These are phyloP conservation scores for Nomada ferruginata DNA, from an alignment of 2,888 invertebrate species.

Conservation along the genomic window DNA sequence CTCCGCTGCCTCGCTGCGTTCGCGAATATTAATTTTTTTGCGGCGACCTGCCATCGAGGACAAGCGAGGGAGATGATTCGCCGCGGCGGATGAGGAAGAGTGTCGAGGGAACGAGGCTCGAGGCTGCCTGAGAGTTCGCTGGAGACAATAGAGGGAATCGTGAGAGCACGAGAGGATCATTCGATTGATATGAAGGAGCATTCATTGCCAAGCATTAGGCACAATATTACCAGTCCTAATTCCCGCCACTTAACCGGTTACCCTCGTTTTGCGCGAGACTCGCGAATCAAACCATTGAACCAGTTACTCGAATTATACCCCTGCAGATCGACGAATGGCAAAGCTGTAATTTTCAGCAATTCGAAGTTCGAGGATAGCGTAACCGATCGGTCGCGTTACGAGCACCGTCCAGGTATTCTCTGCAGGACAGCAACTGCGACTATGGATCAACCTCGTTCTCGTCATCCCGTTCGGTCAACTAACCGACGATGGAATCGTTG, in stretches of 20 bases:
- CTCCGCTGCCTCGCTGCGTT: constrained; percentile 36
- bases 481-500: not conserved
- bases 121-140: not conserved
- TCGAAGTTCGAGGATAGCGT: not conserved
- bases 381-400: constrained; percentile 5
- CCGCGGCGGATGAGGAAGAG: not conserved
- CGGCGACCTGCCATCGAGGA: constrained; percentile 9
- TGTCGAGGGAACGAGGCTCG: not conserved
- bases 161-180: not conserved
- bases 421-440: not conserved
- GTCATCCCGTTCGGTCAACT: not conserved
- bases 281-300: not conserved
- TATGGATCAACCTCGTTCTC: not conserved
- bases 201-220: not conserved
- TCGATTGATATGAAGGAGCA: not conserved
- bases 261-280: not conserved
- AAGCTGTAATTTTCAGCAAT: not conserved
- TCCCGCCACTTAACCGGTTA: not conserved
- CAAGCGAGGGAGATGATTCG: not conserved
- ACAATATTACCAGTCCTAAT: not conserved
- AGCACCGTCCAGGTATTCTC: not conserved
- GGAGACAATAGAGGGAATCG: too few relatives aligned
- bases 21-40: constrained; percentile 57
- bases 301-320: not conserved
- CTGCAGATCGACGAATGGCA: not conserved